These are phyloP conservation scores for Philopedon plagiatum DNA, from an alignment of 2,888 invertebrate genomes.

Conservation along the genomic window DNA sequence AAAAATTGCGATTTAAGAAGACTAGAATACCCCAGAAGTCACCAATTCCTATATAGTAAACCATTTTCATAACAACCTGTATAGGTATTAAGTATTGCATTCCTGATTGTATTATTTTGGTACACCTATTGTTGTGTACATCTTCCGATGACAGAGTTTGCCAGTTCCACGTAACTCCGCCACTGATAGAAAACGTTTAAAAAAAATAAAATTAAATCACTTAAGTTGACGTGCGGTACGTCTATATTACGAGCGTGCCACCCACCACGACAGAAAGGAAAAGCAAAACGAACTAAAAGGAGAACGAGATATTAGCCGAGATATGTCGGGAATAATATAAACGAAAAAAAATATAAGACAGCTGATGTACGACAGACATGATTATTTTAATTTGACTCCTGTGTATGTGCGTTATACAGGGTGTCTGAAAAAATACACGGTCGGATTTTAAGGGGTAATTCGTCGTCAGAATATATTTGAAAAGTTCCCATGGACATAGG, in stretches of 20 bases:
- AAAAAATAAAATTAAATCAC: slow-evolving; percentile 57
- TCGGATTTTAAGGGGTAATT: too few species aligned
- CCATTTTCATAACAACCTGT: too few species aligned
- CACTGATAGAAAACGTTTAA: slow-evolving; percentile 26
- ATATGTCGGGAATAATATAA: slow-evolving; percentile 45
- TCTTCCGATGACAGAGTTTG: too few species aligned
- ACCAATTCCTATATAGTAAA: too few species aligned
- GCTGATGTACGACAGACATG: slow-evolving; percentile 38
- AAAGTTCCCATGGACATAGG: too few species aligned
- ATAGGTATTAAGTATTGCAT: too few species aligned
- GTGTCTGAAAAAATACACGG: too few species aligned
- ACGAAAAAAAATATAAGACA: slow-evolving; percentile 39
- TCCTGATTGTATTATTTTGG: too few species aligned
- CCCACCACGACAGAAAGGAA: slow-evolving; percentile 46
- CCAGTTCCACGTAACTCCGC: slow-evolving; percentile 9
- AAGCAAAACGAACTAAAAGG: slow-evolving; percentile 39
- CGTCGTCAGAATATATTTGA: too few species aligned
- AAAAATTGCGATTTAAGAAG: too few species aligned
- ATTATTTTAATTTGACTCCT: slow-evolving; percentile 16
- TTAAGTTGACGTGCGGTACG: slow-evolving; percentile 59
- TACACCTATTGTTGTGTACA: too few species aligned
- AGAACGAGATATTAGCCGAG: slow-evolving; percentile 39
- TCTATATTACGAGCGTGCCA: slow-evolving; percentile 58
- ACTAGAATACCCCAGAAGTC: too few species aligned
- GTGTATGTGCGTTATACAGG: not conserved